These are phyloP conservation scores for Paramormyrops kingsleyae DNA, from an alignment of 2,113 vertebrate species.

Conservation along the genomic window DNA sequence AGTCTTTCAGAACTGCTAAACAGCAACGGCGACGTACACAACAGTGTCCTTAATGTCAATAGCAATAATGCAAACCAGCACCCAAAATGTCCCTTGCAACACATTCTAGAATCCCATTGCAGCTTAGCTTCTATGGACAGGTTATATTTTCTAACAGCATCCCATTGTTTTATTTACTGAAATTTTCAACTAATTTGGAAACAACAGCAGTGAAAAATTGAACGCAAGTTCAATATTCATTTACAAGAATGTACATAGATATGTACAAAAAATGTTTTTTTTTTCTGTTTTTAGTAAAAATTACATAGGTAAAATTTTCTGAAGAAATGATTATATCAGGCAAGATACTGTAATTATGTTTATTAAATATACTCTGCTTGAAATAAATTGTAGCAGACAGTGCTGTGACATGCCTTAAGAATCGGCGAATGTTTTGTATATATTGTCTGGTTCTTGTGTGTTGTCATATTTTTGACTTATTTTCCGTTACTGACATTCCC, in stretches of 20 bases:
- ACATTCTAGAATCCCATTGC: background rate
- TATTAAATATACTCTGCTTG: background rate
- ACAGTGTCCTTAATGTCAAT: background rate
- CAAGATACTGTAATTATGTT: background rate
- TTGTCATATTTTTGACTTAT: background rate
- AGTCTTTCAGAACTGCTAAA: background rate
- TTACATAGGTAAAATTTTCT: background rate
- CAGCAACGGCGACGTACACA: background rate
- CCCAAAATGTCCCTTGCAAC: background rate
- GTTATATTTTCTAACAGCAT: background rate
- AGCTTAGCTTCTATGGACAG: background rate
- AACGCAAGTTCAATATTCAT: background rate
- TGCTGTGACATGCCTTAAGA: background rate
- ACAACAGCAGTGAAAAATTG: background rate
- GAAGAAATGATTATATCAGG: background rate
- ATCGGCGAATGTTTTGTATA: background rate
- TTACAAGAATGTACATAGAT: constrained; percentile 10
- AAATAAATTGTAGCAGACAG: background rate
- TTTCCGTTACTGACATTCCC: background rate
- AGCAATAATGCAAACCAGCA: background rate
- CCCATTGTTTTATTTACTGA: background rate
- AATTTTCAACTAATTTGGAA: background rate
- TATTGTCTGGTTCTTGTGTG: background rate
- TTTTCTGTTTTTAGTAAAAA: constrained; percentile 7
- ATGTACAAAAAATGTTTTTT: background rate